These are phyloP conservation scores for Plebejus melissa DNA, from an alignment of 2,888 invertebrate species.

Conservation along the genomic window DNA sequence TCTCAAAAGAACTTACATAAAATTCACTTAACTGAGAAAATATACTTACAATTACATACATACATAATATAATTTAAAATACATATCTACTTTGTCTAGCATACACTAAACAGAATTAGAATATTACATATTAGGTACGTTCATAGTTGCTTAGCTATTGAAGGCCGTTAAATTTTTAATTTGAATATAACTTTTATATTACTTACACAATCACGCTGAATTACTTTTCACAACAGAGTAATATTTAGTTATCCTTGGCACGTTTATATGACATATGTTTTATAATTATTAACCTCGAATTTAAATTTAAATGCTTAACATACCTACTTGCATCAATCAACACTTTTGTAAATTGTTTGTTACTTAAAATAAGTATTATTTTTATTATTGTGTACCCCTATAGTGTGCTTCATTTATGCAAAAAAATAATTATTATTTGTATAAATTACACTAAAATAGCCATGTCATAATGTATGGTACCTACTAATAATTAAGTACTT, in stretches of 20 bases:
- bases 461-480: too few relatives aligned
- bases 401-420: background rate
- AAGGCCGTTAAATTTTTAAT: background rate
- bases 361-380: background rate
- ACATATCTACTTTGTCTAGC: too few relatives aligned
- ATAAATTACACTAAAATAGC: too few relatives aligned
- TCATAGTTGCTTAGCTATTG: background rate
- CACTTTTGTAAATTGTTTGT: background rate
- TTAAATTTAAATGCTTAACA: background rate
- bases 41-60: too few relatives aligned
- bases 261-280: conserved; percentile 2
- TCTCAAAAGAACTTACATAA: too few relatives aligned
- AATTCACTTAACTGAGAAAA: too few relatives aligned
- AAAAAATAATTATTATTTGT: background rate
- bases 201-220: background rate
- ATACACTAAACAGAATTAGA: too few relatives aligned
- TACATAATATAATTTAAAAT: too few relatives aligned
- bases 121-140: too few relatives aligned
- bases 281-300: conserved; percentile 8
- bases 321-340: background rate
- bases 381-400: too few relatives aligned
- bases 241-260: conserved; percentile 3
- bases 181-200: background rate
- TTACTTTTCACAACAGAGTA: background rate
- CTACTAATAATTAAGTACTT: too few relatives aligned